Evolutionary conservation across 2,888 invertebrate species (phyloP), one percentile per base, ranked within the genome.

Genomic region (Apamea crenata): DNA sequence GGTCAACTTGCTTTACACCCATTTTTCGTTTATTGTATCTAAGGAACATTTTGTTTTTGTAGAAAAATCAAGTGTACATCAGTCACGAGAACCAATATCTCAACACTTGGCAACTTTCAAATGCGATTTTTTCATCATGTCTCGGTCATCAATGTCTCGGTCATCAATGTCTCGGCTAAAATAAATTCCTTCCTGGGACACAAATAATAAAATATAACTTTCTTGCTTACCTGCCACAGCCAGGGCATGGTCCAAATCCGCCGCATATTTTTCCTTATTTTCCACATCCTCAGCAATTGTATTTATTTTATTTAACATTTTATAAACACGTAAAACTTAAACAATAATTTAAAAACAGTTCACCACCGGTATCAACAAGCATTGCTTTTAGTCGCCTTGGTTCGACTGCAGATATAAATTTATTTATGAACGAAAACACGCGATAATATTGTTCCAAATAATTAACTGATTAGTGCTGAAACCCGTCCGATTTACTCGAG

Each of bases 171-270:
- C 40, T 66, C 10, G 4, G n/a, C 3, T n/a, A n/a, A 50, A 50
- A 50, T 44, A 21, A 18, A 44, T 78, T 40, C 1, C 1, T 50
- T 67, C 10, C n/a, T 25, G 5, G 5, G 5, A 21, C 14, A 40
- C 2, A 56, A 56, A 59, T 12, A 32, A 6, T 2, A 0, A 53
- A 53, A 29, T 4, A 10, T 25, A 44, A 16, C 47, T 29, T 5
- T 71, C 18, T 59, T 40, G 47, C 73, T 74, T 81, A 93, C 93
- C 93, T 85, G 91, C 91, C 2, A 93, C 92, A 36, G 92, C 85
- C 40, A 96, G 90, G 8, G 96, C 96, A 63, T 95, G 93, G 44
- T 96, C 96, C 91, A 96, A 91, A 90, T 95, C 94, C 8, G 93
- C 92, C 4, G 91, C 90, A 84, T 90, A 85, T 76, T 92, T 91